Evolutionary conservation across 2,888 invertebrate species (phyloP), one percentile per base, ranked within the genome.

Genomic region (Cosmia trapezina): DNA sequence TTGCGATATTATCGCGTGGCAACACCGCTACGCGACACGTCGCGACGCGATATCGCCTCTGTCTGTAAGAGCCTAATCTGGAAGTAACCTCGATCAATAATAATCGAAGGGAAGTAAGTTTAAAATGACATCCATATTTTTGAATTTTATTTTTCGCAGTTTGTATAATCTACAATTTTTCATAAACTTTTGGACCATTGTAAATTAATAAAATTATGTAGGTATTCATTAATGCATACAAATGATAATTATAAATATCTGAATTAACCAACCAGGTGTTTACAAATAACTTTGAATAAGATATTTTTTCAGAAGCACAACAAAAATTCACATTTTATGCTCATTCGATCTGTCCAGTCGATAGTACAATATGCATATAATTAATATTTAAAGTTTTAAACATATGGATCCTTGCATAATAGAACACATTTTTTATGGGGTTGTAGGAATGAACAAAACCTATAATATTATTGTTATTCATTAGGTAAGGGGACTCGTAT

Each of bases 391-490:
- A 33, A n/a, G n/a, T n/a, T n/a, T n/a, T n/a, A 61, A 71, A 65
- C 57, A 73, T 70, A 76, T 78, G 80, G 54, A 76, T 70, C 28
- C 45, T 22, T 66, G 12, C 22, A 80, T 67, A 80, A 77, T 66
- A 70, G 54, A 65, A 65, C 60, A 65, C 33, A 68, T 75, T 83
- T 37, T 75, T 75, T 72, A 75, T 76, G 75, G 81, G 81, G 80
- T 83, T 72, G 78, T 86, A 83, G 79, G 70, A 83, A 81, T 64
- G 83, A 84, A 89, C 80, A 86, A 85, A 84, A 83, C 78, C 64
- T 11, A 73, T 80, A 61, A 61, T 73, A 80, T 76, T 81, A 81
- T 86, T 77, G 83, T 87, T 87, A 81, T 76, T 77, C 76, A 78
- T 81, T 78, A 83, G 66, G 84, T n/a, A 76, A 86, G 82, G 81